A percentile compares a stretch with the other conserved stretches of the same genome.
These are phyloP conservation scores for Sphaeridia pumilis DNA, from an alignment of 2,888 invertebrate species.

Conservation along the genomic window DNA sequence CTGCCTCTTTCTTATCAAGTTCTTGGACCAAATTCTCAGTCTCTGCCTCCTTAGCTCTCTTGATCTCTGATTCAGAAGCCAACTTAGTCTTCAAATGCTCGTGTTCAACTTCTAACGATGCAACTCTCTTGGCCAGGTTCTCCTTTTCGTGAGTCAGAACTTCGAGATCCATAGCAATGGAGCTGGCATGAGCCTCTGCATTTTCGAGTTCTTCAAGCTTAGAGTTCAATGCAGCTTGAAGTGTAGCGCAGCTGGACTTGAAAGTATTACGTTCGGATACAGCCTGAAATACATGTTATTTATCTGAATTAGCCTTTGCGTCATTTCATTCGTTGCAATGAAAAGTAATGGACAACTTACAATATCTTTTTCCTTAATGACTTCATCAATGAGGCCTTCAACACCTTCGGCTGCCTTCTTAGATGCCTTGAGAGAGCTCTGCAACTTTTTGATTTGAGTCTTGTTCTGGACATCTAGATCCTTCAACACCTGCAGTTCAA, in stretches of 20 bases:
- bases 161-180: conserved; percentile 23
- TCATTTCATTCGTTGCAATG: neutral
- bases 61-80: conserved; percentile 19
- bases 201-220: conserved; percentile 26
- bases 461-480: conserved; percentile 31
- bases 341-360: conserved; percentile 9
- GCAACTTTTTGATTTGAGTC: conserved; percentile 24
- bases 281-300: conserved; percentile 15
- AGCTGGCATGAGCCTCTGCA: conserved; percentile 19
- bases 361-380: conserved; percentile 24
- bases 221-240: conserved; percentile 26
- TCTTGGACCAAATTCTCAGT: conserved; percentile 3
- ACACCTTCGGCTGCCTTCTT: conserved; percentile 25
- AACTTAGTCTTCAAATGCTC: conserved; percentile 26
- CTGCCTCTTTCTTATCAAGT: conserved; percentile 15
- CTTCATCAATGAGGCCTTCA: conserved; percentile 24
- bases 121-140: conserved; percentile 17
- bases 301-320: neutral
- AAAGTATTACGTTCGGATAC: conserved; percentile 25
- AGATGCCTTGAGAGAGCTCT: conserved; percentile 25
- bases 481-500: conserved; percentile 27
- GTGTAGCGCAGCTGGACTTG: conserved; percentile 16
- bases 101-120: conserved; percentile 21
- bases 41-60: conserved; percentile 9
- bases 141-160: conserved; percentile 25